Evolutionary conservation across 1,140 invertebrate species (phyloP), one percentile per base, ranked within the genome.

Genomic region (Acromyrmex heyeri): DNA sequence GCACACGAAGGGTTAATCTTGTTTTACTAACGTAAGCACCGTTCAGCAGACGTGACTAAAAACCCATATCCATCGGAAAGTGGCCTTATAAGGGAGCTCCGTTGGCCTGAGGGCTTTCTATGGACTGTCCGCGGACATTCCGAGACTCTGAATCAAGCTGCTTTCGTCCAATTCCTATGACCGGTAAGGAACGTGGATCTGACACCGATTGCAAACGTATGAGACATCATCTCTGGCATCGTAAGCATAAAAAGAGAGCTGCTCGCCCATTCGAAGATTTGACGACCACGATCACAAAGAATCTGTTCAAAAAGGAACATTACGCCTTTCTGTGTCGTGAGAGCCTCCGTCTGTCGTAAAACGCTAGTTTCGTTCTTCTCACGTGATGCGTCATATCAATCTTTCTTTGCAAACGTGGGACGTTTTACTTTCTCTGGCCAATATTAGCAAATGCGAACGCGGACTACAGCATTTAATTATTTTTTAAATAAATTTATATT

Each of bases 41-140:
- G 38, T 70, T 50, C 16, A 73, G 12, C 10, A 62, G 48, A 79
- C 81, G 70, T 81, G 85, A 65, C 18, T 88, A 87, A 91, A 92
- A 92, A 90, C 86, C 91, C 86, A 88, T 85, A 86, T 86, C 82
- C 88, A 85, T 88, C 87, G 88, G 70, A 92, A 92, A 91, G 91
- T 77, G 61, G 61, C 77, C 87, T 87, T 88, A 89, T 91, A 90
- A 82, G 89, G 87, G 61, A 61, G 67, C 79, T 44, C 34, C 57
- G 48, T 61, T 86, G 86, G 59, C 83, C 75, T 87, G 83, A 70
- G 81, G 86, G 90, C 87, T 92, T 90, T 90, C 85, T 87, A 87
- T 72, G 24, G 12, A 81, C 21, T 70, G 86, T 81, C 86, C 75
- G 77, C 73, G 85, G 77, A 88, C 92, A 93, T 93, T 93, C 93